Conservation (phyloP, 2,888 invertebrate species). For the Ectemnius continuus region DNA sequence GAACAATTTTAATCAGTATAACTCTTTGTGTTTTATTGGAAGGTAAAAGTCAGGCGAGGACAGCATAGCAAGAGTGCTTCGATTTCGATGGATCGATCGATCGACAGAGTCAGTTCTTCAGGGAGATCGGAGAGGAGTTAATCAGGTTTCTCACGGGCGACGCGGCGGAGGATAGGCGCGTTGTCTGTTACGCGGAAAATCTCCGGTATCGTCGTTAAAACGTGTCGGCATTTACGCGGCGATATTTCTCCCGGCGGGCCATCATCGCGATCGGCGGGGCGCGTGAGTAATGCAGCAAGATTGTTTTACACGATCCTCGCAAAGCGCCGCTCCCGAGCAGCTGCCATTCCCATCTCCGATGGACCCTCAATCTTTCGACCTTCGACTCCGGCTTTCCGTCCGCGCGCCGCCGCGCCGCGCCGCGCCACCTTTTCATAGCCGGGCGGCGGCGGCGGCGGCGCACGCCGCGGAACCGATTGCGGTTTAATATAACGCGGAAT, state of each 20-base stretch:
- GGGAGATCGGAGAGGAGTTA: too few species aligned
- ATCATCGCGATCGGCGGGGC: conserved; percentile 47
- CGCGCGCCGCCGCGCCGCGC: too few species aligned
- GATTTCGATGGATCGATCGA: too few species aligned
- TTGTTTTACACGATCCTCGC: conserved; percentile 38
- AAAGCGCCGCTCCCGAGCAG: conserved; percentile 48
- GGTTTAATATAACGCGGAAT: conserved; percentile 35
- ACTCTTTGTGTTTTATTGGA: too few species aligned
- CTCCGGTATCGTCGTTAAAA: conserved; percentile 48
- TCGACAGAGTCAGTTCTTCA: too few species aligned
- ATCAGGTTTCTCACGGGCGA: too few species aligned
- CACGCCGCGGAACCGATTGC: background rate
- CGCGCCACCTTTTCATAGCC: conserved; percentile 17
- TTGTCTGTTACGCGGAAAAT: conserved; percentile 62
- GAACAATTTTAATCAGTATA: too few species aligned
- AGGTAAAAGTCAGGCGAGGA: too few species aligned
- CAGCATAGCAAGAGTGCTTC: too few species aligned
- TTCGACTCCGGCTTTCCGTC: conserved; percentile 33
- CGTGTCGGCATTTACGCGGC: conserved; percentile 50
- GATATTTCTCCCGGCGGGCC: conserved; percentile 51
- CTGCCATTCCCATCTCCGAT: too few species aligned
- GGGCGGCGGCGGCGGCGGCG: conserved; percentile 9
- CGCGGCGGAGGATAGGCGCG: conserved; percentile 24
- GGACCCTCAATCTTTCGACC: conserved; percentile 43
- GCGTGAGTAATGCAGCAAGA: conserved; percentile 50